Percentiles rank a stretch among this genome's conserved stretches.
phyloP scores from a whole-genome alignment of 2,888 invertebrate genomes.

The Trisateles emortualis region DNA sequence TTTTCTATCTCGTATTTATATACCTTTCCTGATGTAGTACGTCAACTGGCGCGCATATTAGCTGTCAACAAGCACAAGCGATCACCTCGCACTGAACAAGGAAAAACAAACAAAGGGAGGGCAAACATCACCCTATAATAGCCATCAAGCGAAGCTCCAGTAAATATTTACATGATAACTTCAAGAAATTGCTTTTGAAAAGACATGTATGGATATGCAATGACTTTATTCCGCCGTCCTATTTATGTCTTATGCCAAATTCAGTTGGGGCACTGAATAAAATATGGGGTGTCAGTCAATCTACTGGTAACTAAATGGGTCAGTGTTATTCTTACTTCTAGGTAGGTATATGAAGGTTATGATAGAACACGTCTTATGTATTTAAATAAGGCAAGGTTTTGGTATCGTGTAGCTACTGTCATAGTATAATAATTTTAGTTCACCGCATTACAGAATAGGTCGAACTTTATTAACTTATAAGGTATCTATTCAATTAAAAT shows the following conservation, averaged over 20 bases:
- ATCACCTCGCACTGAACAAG: slow-evolving; percentile 59
- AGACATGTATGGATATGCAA: slow-evolving; percentile 21
- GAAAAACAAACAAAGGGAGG: slow-evolving; percentile 65
- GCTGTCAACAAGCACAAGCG: slow-evolving; percentile 69
- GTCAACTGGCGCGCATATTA: slow-evolving; percentile 71
- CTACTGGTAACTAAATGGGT: background rate
- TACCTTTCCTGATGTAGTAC: slow-evolving; percentile 54
- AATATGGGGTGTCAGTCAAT: slow-evolving; percentile 3
- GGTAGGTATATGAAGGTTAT: background rate
- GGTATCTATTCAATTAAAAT: no score
- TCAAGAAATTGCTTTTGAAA: slow-evolving; percentile 34
- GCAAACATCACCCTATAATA: slow-evolving; percentile 63
- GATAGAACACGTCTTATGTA: background rate
- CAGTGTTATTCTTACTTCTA: background rate
- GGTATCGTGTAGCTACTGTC: background rate
- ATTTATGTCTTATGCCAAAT: slow-evolving; percentile 2
- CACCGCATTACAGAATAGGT: no score
- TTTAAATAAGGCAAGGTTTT: background rate
- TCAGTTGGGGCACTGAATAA: background rate
- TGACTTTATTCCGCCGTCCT: slow-evolving; percentile 15
- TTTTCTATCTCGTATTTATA: background rate
- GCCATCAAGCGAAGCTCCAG: slow-evolving; percentile 58
- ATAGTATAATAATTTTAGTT: no score
- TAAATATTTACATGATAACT: slow-evolving; percentile 65
- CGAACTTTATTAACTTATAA: no score